Base-by-base conservation (phyloP, 2,888 invertebrate genomes). In the Nomada lathburiana region DNA sequence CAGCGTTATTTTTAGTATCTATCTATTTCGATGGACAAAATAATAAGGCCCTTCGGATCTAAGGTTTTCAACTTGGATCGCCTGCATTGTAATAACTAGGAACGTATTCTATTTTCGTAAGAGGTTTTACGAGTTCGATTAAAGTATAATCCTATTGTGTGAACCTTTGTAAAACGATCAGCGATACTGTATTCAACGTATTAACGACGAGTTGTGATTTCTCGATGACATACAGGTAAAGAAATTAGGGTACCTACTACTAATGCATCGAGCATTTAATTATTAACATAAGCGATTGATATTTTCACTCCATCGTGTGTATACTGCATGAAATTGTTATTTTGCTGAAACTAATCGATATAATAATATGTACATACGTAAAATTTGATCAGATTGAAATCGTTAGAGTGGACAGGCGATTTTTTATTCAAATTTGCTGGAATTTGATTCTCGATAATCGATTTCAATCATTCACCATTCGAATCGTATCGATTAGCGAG, bases 71-170 rank as follows among this genome's bases (percentile, higher is more conserved):
- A 55, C 18, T 5, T 36, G 36, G 10, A 52, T 60, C 60, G 11
- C 29, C 50, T 11, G 67, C 29, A 36, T 23, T 20, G 44, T 29
- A 69, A 55, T 23, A 44, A 44, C 7, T n/a, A 53, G 53, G 36
- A 59, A 44, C 65, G 7, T 68, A 13, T 65, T 67, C 44, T 78
- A 78, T 78, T 78, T 78, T 78, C 67, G 10, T 78, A 78, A 62
- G 44, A 16, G 11, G 9, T 69, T 75, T 62, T 70, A 20, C 53
- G n/a, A 10, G 50, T 50, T 50, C 59, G 29, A 42, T 29, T 18
- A 2, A 55, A 44, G 26, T 18, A 42, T 20, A 36, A n/a, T 62
- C 42, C 42, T 20, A 10, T 62, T 36, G 52, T 18, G n/a, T n/a
- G 10, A n/a, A 53, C 36, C 36, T 36, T n/a, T n/a, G n/a, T 53